Base-by-base conservation (phyloP, 2,888 invertebrate genomes). In the Scrobipalpa atriplicella region DNA sequence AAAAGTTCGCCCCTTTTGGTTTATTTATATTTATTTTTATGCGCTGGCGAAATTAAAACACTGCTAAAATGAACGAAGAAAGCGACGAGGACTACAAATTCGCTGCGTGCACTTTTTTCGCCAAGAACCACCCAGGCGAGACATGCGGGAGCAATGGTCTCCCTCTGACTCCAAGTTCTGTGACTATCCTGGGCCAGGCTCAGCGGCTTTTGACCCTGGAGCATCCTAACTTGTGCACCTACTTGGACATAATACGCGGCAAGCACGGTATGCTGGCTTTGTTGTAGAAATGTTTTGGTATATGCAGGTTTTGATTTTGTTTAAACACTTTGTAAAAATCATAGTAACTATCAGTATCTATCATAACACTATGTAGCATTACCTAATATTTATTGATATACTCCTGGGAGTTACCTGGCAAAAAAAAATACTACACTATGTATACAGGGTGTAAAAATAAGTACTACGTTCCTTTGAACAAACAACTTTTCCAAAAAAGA, bases 101-200 rank as follows among this genome's bases (percentile, higher is more conserved):
- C 81, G 97, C 97, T n/a, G 97, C 97, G 7, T 95, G 95, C 77
- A 98, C 98, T 21, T 98, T 97, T 86, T 98, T 98, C 86, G 98
- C 98, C 0, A 96, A 96, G 79, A 95, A 96, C 78, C 98, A 98
- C 85, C 97, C 97, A 11, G 96, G 96, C 38, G 98, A 98, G 85
- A 95, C 96, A 65, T 99, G 99, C 86, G 99, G 99, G 10, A 97
- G 97, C 73, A 99, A 99, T 90, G 99, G 99, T 0, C 90, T 99
- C 62, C 99, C 99, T 0, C 92, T 99, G 19, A 99, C 99, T 0
- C 99, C 99, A 1, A 99, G 99, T 88, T 98, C 99, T 0, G 98
- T 99, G 70, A 97, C 97, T 66, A 98, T 99, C 80, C 93, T 98
- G 66, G 99, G 99, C 8, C 94, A 95, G 78, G 97, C 98, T 36